Base-by-base conservation (phyloP, 1,140 invertebrate species). In the honey bee (Apis mellifera) region DNA sequence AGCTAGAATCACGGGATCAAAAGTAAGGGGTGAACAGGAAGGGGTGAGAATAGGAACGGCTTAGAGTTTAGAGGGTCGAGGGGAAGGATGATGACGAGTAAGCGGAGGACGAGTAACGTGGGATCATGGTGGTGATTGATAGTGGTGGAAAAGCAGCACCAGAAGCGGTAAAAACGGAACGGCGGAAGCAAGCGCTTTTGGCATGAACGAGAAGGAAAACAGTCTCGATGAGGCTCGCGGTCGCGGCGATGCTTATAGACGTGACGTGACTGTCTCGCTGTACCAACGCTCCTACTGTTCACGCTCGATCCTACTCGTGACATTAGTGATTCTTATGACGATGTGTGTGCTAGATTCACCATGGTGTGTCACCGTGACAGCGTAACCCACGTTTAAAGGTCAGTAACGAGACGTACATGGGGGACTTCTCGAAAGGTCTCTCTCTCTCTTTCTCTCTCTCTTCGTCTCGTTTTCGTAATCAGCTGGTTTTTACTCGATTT, bases 191-290 rank as follows among this genome's bases (percentile, higher is more conserved):
- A 70, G 55, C 19, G 32, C n/a, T 74, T 77, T 21, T 82, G 85
- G 85, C 75, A 87, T 85, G 86, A 88, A 68, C 80, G 84, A 85
- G 69, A 64, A 78, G 73, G 70, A 85, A 52, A 77, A 77, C 80
- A 78, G 75, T 73, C 64, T 59, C 80, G 84, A 83, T 52, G 80
- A 88, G 19, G 73, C 55, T 80, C 76, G 72, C 68, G 83, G 78
- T 80, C 76, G 72, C 64, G 83, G 78, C 86, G 80, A 87, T 88
- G 86, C 76, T 57, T 68, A 86, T 87, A 86, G 83, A 85, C 66
- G 79, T 59, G 73, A 84, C 59, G 65, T 42, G 85, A 84, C 60
- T 26, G 4, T 65, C 42, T 54, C 71, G 64, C 55, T 54, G 62
- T 59, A 26, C 32, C 75, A 52, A 73, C 69, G 57, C 54, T 59